These are phyloP conservation scores for Rhombomys opimus DNA, from an alignment of 2,113 vertebrate genomes.

Conservation along the genomic window DNA sequence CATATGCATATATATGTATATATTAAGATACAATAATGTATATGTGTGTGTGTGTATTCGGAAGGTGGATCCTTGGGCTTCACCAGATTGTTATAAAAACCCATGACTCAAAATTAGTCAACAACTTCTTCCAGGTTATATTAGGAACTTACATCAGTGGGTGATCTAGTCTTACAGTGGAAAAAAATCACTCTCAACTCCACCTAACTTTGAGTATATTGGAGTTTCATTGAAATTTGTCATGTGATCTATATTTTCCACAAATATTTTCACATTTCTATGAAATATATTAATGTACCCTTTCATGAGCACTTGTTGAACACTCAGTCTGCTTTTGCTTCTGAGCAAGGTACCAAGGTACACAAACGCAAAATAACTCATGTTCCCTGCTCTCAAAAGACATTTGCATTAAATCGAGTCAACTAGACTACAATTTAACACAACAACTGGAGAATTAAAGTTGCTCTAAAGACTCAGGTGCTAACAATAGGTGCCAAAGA, in stretches of 20 bases:
- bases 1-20: too few species aligned
- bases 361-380: not conserved
- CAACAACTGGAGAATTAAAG: not conserved
- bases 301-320: not conserved
- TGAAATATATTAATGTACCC: not conserved
- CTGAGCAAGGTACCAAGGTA: not conserved
- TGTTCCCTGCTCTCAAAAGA: not conserved
- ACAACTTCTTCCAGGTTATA: not conserved
- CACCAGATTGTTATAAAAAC: not conserved
- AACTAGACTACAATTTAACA: not conserved
- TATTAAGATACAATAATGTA: too few species aligned
- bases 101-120: not conserved
- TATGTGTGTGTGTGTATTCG: not conserved
- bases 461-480: not conserved
- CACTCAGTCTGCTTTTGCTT: not conserved
- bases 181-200: not conserved
- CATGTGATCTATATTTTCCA: not conserved
- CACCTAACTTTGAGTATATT: not conserved
- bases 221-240: conserved; percentile 24
- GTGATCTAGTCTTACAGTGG: not conserved
- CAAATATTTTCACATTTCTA: not conserved
- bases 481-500: conserved; percentile 15
- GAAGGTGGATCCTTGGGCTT: not conserved
- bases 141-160: not conserved
- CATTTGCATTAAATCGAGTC: not conserved